Conservation (phyloP, 2,797 vertebrate species). For the Cyprinella venusta region DNA sequence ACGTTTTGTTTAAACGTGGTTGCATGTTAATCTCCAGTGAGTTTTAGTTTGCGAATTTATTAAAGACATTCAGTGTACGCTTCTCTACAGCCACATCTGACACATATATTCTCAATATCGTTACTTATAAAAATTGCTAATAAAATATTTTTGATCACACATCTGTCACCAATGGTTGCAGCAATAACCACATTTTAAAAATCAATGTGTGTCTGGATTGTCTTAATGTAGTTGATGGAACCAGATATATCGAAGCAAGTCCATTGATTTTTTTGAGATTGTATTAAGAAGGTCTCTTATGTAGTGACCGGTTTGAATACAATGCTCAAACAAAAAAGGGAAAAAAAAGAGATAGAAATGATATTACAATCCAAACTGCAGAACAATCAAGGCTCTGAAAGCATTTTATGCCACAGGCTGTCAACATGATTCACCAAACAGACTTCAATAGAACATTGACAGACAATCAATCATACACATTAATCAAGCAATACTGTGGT, state of each 20-base stretch:
- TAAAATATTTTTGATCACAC: too few relatives aligned
- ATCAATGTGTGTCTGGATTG: background rate
- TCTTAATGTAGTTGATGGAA: background rate
- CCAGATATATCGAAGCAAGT: background rate
- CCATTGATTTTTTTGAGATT: background rate
- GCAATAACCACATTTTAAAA: too few relatives aligned
- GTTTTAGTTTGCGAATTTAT: too few relatives aligned
- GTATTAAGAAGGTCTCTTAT: background rate
- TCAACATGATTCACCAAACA: background rate
- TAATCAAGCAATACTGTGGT: background rate
- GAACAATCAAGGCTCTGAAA: background rate
- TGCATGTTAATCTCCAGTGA: too few relatives aligned
- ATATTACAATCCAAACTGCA: background rate
- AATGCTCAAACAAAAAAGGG: background rate
- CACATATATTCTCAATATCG: too few relatives aligned
- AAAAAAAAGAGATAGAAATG: background rate
- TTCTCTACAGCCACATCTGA: too few relatives aligned
- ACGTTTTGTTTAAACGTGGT: too few relatives aligned
- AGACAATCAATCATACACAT: slow-evolving; percentile 4
- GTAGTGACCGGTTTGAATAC: background rate
- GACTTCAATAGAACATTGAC: slow-evolving; percentile 15
- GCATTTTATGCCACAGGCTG: background rate
- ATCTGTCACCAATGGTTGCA: too few relatives aligned
- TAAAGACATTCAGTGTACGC: too few relatives aligned
- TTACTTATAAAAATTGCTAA: too few relatives aligned